Percentiles rank a stretch among this genome's conserved stretches.
These are phyloP conservation scores for Dendrocincla tyrannina DNA, from an alignment of 2,797 vertebrate genomes.

Conservation along the genomic window DNA sequence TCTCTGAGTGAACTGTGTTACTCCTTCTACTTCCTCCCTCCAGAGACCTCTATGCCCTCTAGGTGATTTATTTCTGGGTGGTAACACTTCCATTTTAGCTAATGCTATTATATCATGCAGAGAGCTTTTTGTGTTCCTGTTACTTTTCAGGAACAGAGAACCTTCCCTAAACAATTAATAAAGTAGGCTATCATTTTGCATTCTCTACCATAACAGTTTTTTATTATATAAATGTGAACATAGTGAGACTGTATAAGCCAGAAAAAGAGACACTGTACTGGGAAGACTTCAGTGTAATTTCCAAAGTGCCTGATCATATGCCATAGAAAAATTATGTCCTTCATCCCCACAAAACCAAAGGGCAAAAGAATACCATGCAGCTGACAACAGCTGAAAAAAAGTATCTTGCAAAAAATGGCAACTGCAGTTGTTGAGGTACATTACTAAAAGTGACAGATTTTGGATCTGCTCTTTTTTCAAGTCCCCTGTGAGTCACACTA, in stretches of 20 bases:
- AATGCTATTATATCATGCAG: background rate
- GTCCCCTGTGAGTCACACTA: background rate
- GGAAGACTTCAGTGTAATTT: background rate
- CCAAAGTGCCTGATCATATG: background rate
- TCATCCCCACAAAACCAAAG: background rate
- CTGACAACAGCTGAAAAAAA: background rate
- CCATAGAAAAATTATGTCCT: background rate
- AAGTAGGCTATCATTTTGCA: background rate
- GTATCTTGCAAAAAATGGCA: background rate
- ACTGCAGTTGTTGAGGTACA: background rate
- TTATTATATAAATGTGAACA: background rate
- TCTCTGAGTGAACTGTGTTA: background rate
- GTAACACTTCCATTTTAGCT: background rate
- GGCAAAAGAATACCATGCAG: background rate
- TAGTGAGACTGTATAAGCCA: background rate
- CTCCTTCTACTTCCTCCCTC: background rate
- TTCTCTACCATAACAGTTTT: background rate
- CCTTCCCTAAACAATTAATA: background rate
- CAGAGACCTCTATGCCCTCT: background rate
- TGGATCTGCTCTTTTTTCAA: conserved; percentile 25
- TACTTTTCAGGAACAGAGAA: background rate
- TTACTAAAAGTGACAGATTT: conserved; percentile 40
- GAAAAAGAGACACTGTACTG: background rate
- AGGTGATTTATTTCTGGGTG: background rate
- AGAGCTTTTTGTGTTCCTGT: background rate